Conservation (phyloP, 2,888 invertebrate genomes). For the Scotopteryx bipunctaria region DNA sequence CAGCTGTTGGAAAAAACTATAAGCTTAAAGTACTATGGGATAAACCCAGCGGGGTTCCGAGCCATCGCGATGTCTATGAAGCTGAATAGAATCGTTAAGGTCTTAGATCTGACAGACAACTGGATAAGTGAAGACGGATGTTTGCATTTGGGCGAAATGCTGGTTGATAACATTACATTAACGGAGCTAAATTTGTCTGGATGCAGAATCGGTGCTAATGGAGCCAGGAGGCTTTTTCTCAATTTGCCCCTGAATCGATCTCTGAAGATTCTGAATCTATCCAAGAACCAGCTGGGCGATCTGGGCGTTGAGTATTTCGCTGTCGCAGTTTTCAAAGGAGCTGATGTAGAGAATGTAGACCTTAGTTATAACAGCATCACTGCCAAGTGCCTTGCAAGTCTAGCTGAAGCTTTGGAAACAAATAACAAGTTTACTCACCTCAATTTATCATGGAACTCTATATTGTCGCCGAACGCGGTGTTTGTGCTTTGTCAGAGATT, state of each 20-base stretch:
- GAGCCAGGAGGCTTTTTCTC: conserved; percentile 45
- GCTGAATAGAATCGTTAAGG: conserved; percentile 53
- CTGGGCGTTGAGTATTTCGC: conserved; percentile 50
- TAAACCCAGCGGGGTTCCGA: conserved; percentile 54
- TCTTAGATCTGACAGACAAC: conserved; percentile 60
- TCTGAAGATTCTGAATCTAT: conserved; percentile 52
- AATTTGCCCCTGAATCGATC: conserved; percentile 47
- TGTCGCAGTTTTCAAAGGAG: conserved; percentile 45
- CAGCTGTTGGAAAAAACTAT: conserved; percentile 50
- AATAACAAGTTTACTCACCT: conserved; percentile 55
- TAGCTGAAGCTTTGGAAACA: conserved; percentile 54
- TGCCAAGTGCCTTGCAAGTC: conserved; percentile 43
- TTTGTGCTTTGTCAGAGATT: conserved; percentile 45
- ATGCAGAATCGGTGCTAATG: conserved; percentile 59
- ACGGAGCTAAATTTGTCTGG: conserved; percentile 57
- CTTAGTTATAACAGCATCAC: conserved; percentile 58
- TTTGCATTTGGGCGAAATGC: conserved; percentile 63
- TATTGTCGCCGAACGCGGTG: conserved; percentile 44
- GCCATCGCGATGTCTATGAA: conserved; percentile 61
- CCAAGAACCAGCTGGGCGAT: conserved; percentile 56
- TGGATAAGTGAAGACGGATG: conserved; percentile 61
- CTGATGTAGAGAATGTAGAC: conserved; percentile 47
- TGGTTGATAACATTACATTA: conserved; percentile 50
- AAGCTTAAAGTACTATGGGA: conserved; percentile 62
- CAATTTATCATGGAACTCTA: conserved; percentile 63